A percentile compares a stretch with the other conserved stretches of the same genome.
Evolutionary conservation across 2,888 invertebrate genomes (phyloP).

Genomic region (Hoplodrina blanda): DNA sequence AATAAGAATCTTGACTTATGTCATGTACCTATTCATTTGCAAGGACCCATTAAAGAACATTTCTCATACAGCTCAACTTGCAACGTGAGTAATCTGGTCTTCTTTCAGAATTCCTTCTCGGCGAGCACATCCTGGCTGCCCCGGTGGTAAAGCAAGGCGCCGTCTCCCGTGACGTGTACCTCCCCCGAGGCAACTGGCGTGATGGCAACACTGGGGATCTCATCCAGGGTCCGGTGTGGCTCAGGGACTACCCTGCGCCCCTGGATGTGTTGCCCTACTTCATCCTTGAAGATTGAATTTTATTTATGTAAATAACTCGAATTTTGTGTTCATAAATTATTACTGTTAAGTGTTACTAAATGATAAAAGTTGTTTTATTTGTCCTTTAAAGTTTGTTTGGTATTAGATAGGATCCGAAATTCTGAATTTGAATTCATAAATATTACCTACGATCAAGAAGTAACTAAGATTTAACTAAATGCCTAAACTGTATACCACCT

Average conservation of each 20-base stretch:
- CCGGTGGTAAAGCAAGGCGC: conserved; percentile 92
- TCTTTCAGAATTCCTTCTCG: conserved; percentile 92
- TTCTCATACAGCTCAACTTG: no score
- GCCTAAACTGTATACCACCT: no score
- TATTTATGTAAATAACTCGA: conserved; percentile 44
- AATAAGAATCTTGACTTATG: no score
- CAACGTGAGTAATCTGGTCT: not conserved
- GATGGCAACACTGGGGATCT: conserved; percentile 83
- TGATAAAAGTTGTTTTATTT: not conserved
- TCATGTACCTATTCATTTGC: no score
- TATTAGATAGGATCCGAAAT: no score
- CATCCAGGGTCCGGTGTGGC: conserved; percentile 89
- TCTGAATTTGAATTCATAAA: no score
- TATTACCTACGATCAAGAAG: no score
- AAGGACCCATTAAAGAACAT: no score
- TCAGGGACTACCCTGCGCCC: conserved; percentile 91
- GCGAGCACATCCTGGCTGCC: conserved; percentile 92
- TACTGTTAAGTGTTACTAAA: conserved; percentile 8
- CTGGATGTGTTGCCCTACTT: conserved; percentile 92
- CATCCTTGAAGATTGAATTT: conserved; percentile 70
- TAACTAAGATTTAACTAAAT: no score
- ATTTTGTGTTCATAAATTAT: conserved; percentile 31
- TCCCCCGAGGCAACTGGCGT: conserved; percentile 93
- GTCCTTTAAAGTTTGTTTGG: not conserved
- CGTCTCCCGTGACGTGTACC: conserved; percentile 91